Evolutionary conservation across 2,888 invertebrate species (phyloP), one percentile per base, ranked within the genome.

Genomic region (Oasisia sp.): DNA sequence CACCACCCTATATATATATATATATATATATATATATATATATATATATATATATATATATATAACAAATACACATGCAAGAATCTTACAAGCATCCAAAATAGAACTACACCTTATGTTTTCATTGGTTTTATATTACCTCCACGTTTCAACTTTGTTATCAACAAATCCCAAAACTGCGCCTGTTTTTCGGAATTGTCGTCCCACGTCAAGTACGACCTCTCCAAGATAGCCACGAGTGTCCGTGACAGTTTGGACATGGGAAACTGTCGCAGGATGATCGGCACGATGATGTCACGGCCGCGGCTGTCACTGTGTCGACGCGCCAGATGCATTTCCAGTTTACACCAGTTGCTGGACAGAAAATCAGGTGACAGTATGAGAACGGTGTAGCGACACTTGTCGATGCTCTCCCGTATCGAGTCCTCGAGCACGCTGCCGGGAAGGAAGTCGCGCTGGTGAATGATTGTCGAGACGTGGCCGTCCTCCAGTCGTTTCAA

Each of bases 361-460:
- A 74, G 32, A 19, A 91, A 91, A 32, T 32, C 89, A 14, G 38
- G 56, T 12, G 32, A 32, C 1, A 91, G 19, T 7, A 91, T 58
- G 11, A 91, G 58, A 14, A 91, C 56, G 4, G 58, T 91, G 32
- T 91, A 50, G 11, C 91, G 50, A 58, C 91, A 50, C 7, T 32
- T 32, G 50, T 91, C 38, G n/a, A 91, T 91, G 32, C 32, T 44
- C 32, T 32, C 32, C 5, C 50, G n/a, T 74, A 74, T 91, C 58
- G n/a, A 45, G 5, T 91, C 32, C 11, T n/a, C 32, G 4, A 91
- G 19, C 7, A 32, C 14, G 32, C 14, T 32, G 14, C 91, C 91
- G 9, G 91, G 91, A 2, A 91, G 32, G 89, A 91, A 91, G 44
- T 91, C 91, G 27, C 74, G 74, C 3, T 91, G 27, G 14, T 74